Base-by-base conservation (phyloP, 2,797 vertebrate genomes). In the Champsocephalus esox region DNA sequence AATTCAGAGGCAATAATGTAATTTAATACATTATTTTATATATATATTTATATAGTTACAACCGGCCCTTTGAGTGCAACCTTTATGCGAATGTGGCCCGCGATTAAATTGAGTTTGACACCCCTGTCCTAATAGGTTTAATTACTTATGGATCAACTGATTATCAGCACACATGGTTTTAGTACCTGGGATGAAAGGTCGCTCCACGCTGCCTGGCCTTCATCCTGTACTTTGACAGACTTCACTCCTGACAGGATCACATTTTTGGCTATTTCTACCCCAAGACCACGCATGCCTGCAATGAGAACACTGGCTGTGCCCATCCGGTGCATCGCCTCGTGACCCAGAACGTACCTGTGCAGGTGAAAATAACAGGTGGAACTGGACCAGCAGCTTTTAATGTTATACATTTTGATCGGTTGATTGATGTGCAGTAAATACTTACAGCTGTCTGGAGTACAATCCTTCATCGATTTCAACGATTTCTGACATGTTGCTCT, bases 401-500 rank as follows among this genome's bases (percentile, higher is more conserved):
- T 17, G 9, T 6, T 3, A 8, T 1, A 13, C 4, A 0, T 3
- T 3, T 10, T n/a, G 7, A 9, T 1, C 4, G n/a, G 48, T 8
- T 9, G 9, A 17, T 3, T 38, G 34, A 1, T 32, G 51, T 12
- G 13, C 5, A 2, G 17, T 45, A 12, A 9, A 1, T 85, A 93
- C 96, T 95, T 82, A 98, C 97, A 96, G 93, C 59, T 98, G 97
- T 57, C 96, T 92, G 1, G 96, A 98, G 82, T 97, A 98, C 6
- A 94, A 83, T 0, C 90, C 90, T 75, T 96, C 93, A 58, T 95
- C 94, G 52, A 96, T 94, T 4, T 84, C 66, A 14, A 9, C n/a
- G 19, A 12, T 11, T 3, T 79, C 65, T 9, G 87, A 68, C 92
- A 93, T 94, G 70, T 70, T 81, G 70, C 5, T 4, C 1, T 8